Evolutionary conservation across 2,888 invertebrate species (phyloP).

Genomic region (Synanthedon andrenaeformis): DNA sequence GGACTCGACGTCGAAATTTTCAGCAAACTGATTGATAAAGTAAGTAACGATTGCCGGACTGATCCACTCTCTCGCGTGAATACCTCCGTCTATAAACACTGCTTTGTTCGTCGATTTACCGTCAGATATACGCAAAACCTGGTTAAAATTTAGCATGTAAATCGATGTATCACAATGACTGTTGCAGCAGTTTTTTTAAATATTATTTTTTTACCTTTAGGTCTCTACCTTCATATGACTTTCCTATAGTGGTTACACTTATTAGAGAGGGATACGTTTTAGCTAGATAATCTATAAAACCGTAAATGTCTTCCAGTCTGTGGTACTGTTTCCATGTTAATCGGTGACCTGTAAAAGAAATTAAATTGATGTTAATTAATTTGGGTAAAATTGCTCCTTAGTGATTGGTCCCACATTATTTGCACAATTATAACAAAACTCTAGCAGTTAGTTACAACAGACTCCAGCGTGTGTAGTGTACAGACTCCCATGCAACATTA

Average conservation of each 20-base stretch:
- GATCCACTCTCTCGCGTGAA: conserved; percentile 94
- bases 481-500: conserved; percentile 2
- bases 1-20: conserved; percentile 78
- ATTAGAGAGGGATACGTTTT: conserved; percentile 81
- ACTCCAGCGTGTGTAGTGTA: not conserved
- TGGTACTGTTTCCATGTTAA: conserved; percentile 88
- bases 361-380: conserved; percentile 3
- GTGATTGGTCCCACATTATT: not conserved
- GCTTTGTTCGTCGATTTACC: conserved; percentile 76
- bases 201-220: conserved; percentile 76
- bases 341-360: conserved; percentile 42
- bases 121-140: conserved; percentile 75
- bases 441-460: conserved; percentile 16
- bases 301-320: conserved; percentile 78
- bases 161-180: conserved; percentile 5
- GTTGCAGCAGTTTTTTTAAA: no score
- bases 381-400: no score
- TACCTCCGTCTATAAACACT: conserved; percentile 84
- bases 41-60: conserved; percentile 85
- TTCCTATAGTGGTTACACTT: conserved; percentile 80
- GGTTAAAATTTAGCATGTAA: conserved; percentile 2
- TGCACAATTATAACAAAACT: not conserved
- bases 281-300: conserved; percentile 82
- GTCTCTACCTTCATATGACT: conserved; percentile 79
- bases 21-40: conserved; percentile 80